Conservation (phyloP, 2,888 invertebrate genomes). For the Archips xylosteana region DNA sequence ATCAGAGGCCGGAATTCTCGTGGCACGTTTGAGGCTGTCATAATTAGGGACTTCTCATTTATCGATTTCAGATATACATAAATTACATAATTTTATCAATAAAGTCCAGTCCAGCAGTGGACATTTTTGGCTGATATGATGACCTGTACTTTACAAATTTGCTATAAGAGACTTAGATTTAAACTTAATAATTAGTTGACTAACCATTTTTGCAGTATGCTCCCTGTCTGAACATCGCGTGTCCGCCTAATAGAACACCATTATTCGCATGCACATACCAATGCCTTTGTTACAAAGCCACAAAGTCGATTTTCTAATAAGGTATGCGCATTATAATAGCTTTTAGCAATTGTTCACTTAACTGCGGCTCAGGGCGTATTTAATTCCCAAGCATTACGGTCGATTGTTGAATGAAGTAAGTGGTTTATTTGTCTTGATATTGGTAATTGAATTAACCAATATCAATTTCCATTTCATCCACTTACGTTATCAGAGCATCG, state of each 20-base stretch:
- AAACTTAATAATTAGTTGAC: background rate
- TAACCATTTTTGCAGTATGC: background rate
- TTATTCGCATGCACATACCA: too few relatives aligned
- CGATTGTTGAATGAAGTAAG: slow-evolving; percentile 1
- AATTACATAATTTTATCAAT: too few relatives aligned
- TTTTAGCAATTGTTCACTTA: background rate
- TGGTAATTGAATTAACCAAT: slow-evolving; percentile 32
- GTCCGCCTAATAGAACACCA: background rate
- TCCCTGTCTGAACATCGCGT: slow-evolving; percentile 5
- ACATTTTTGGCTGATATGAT: too few relatives aligned
- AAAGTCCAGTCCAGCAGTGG: too few relatives aligned
- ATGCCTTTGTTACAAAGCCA: background rate
- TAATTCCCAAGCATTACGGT: background rate
- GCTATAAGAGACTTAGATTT: background rate
- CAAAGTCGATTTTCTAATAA: slow-evolving; percentile 8
- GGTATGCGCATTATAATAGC: background rate
- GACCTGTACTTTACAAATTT: too few relatives aligned
- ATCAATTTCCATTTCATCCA: slow-evolving; percentile 17
- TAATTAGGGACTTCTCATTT: too few relatives aligned
- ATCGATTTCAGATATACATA: too few relatives aligned
- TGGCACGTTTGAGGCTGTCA: too few relatives aligned
- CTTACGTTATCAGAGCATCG: slow-evolving; percentile 12
- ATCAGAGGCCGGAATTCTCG: too few relatives aligned
- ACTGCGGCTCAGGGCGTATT: background rate
- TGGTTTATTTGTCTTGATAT: background rate